Base-by-base conservation (phyloP, 2,113 vertebrate genomes). In the Motacilla tschutschensis region DNA sequence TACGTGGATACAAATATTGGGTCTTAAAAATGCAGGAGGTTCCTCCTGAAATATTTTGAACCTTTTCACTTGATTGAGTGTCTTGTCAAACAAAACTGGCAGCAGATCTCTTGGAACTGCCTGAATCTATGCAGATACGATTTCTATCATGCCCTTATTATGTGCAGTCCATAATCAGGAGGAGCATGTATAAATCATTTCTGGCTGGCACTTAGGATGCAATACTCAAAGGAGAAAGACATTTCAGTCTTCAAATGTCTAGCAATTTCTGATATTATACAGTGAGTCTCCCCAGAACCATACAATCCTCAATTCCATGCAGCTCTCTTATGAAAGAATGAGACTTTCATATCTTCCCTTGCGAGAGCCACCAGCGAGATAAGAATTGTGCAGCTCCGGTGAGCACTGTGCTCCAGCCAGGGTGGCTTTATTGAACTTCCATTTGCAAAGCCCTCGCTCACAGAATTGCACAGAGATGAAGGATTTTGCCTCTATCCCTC, bases 11-110 rank as follows among this genome's bases (percentile, higher is more conserved):
- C 92, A 96, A 96, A 94, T 94, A 92, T 28, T 83, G 73, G 82
- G 57, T 93, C 93, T 95, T 90, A 93, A 96, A 94, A 96, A 95
- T 92, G 92, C 93, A 94, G 89, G 80, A 85, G 89, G 92, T 87
- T 91, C 94, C 89, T 96, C 87, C 93, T 95, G 95, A 95, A 97
- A 96, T 96, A 97, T 95, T 95, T 97, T 94, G 96, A 97, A 95
- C 94, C 95, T 94, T 95, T 96, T 92, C 88, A 79, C 91, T 96
- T 97, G 97, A 97, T 96, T 96, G 96, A 97, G 95, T 93, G 88
- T 96, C 96, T 97, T 97, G 96, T 97, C 97, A 97, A 97, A 97
- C 97, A 96, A 96, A 97, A 96, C 95, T 97, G 96, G 95, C 97
- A 96, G 95, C 91, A 91, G 94, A 95, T 96, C 95, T 96, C 96